Base-by-base conservation (phyloP, 1,140 invertebrate genomes). In the Heterodera carotae region DNA sequence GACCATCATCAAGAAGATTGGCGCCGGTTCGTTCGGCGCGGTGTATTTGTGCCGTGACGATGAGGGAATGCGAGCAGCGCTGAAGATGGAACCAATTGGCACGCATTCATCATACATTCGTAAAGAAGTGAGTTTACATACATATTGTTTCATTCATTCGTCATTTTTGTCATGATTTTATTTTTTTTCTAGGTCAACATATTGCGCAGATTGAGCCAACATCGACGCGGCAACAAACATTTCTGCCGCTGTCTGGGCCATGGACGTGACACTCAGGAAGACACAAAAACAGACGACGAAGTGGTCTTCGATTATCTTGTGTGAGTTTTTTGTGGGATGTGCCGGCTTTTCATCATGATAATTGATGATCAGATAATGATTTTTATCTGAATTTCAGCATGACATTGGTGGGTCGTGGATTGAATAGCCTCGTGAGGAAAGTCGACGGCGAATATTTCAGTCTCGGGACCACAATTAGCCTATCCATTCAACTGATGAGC, bases 401-500 rank as follows among this genome's bases (percentile, higher is more conserved):
- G 67, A 22, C 67, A 12, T 27, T 69, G 3, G 29, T 69, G 4
- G 67, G 67, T 8, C 34, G 43, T n/a, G 43, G 67, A 7, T 25
- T 69, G 67, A 8, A 31, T 31, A 25, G 25, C 22, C 67, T 69
- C 7, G 22, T 69, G 5, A n/a, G 43, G 18, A 8, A 33, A 12
- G 34, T 27, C 2, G 67, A 27, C n/a, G 34, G 29, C 3, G 73
- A 78, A 36, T n/a, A n/a, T n/a, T 67, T 84, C 18, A 76, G 48
- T 53, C 66, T 76, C 15, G 82, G 83, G 29, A 75, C 75, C 22
- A 77, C 82, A 1, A 81, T 84, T 18, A 64, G 80, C 33, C 36
- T 70, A 18, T 39, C 59, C 0, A 82, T 84, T 31, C 82, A 84
- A 66, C 76, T 76, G 68, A 59, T 84, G 10, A 74, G 84, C 34